Evolutionary conservation across 2,113 vertebrate species (phyloP).

Genomic region (Phrynosoma blainvillii): DNA sequence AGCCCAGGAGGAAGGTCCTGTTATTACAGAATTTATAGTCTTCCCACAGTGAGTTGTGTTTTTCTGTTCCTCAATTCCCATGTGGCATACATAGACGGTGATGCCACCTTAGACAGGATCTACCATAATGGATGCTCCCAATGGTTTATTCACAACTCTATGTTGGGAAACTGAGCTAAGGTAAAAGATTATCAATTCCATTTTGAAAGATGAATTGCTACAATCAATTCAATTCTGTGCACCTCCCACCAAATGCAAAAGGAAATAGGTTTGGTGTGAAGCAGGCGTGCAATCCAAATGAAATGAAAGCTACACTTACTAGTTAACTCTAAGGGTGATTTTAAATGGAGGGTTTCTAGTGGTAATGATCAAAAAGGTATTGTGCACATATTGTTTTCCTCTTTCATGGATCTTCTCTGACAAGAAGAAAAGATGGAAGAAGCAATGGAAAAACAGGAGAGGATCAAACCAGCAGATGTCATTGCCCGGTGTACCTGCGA

Average conservation of each 20-base stretch:
- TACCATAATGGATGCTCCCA: fast-evolving
- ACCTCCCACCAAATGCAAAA: background rate
- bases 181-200: background rate
- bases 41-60: background rate
- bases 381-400: no score
- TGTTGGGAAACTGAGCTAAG: fast-evolving
- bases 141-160: background rate
- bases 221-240: no score
- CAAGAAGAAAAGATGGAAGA: no score
- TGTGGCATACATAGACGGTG: background rate
- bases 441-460: no score
- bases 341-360: no score
- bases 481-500: no score
- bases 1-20: constrained; percentile 48
- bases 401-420: background rate
- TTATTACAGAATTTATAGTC: constrained; percentile 42
- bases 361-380: no score
- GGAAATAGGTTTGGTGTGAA: background rate
- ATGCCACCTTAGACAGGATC: background rate
- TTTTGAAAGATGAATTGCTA: background rate
- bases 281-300: no score
- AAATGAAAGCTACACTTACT: background rate
- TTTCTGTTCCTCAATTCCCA: constrained; percentile 45
- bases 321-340: no score
- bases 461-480: no score